These are phyloP conservation scores for Pimpla rufipes DNA, from an alignment of 2,888 invertebrate species.

Conservation along the genomic window DNA sequence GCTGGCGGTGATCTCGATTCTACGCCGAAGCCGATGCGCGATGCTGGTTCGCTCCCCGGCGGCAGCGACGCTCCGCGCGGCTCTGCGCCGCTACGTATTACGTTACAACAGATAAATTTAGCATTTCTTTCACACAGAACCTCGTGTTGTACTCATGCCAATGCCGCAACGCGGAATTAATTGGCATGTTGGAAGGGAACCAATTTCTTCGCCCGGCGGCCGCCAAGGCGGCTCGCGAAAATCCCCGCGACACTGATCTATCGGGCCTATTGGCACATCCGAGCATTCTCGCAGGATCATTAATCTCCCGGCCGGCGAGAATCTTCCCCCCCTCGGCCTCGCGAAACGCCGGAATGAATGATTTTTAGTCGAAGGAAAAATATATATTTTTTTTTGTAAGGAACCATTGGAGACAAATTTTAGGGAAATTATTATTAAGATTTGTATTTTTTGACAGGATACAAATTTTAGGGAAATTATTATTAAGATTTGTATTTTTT, in stretches of 20 bases:
- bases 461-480: no score
- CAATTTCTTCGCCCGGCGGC: conserved; percentile 74
- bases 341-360: no score
- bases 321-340: no score
- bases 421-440: no score
- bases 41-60: conserved; percentile 14
- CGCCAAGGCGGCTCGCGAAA: conserved; percentile 49
- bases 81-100: conserved; percentile 76
- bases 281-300: conserved; percentile 26
- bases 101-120: conserved; percentile 85
- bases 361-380: no score
- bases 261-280: conserved; percentile 33
- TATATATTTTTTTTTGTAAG: no score
- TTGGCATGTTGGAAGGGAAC: conserved; percentile 81
- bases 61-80: conserved; percentile 18
- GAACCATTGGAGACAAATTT: no score
- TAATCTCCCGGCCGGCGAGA: conserved; percentile 17
- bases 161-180: conserved; percentile 83
- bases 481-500: no score
- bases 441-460: no score
- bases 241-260: conserved; percentile 24
- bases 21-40: conserved; percentile 54
- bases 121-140: conserved; percentile 83
- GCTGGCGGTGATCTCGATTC: conserved; percentile 69
- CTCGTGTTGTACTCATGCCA: conserved; percentile 82